These are phyloP conservation scores for Choristoneura rosaceana DNA, from an alignment of 2,888 invertebrate genomes.

Conservation along the genomic window DNA sequence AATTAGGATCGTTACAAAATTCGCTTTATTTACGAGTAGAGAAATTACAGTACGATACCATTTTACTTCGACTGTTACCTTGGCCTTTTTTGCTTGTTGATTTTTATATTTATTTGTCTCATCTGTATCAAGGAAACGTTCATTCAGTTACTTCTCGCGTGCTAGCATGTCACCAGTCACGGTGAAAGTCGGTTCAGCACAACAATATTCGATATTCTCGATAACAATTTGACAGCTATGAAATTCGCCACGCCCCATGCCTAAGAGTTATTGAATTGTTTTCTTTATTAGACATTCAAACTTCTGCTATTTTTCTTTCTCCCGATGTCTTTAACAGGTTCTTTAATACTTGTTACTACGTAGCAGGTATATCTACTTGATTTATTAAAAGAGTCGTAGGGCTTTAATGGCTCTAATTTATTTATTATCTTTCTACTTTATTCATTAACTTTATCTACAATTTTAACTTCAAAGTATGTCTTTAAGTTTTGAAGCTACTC, in stretches of 20 bases:
- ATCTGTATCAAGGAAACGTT: conserved; percentile 7
- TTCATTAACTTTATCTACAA: neutral
- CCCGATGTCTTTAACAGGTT: neutral
- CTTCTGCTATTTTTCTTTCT: neutral
- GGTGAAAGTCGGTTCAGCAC: neutral
- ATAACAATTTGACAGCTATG: neutral
- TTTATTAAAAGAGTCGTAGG: neutral
- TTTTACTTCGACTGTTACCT: too few species aligned
- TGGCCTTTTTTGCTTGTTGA: too few species aligned
- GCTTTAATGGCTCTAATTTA: neutral
- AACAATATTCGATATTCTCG: neutral
- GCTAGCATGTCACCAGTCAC: neutral
- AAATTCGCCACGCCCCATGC: conserved; percentile 5
- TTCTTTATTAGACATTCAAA: neutral
- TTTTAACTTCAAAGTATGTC: too few species aligned
- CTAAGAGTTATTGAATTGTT: neutral
- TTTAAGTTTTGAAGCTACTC: too few species aligned
- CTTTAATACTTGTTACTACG: neutral
- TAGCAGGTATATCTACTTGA: neutral
- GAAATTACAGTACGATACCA: too few species aligned
- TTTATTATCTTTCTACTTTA: neutral
- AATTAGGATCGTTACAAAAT: too few species aligned
- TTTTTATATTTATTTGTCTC: neutral
- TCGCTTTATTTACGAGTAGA: too few species aligned
- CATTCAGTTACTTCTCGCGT: conserved; percentile 13